Conservation (phyloP, 2,113 vertebrate genomes). For the Tragelaphus buxtoni region DNA sequence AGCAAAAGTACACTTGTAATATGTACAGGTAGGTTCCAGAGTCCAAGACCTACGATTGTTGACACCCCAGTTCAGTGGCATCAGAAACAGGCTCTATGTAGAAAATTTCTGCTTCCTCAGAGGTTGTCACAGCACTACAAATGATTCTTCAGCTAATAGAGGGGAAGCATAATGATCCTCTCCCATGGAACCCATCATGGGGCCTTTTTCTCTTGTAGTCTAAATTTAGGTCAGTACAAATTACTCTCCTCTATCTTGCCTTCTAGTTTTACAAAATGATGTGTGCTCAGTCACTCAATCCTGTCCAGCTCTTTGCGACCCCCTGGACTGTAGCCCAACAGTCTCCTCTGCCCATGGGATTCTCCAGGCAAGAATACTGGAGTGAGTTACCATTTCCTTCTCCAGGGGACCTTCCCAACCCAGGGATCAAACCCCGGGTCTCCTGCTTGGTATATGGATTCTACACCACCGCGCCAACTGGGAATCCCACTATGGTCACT, state of each 20-base stretch:
- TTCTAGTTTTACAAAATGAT: neutral
- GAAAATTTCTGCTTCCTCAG: neutral
- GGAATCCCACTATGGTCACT: neutral
- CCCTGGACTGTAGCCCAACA: neutral
- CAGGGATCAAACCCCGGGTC: neutral
- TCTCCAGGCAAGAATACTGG: neutral
- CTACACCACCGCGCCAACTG: accelerated
- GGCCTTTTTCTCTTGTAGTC: neutral
- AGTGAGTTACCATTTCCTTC: neutral
- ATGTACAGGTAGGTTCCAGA: neutral
- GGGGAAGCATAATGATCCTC: neutral
- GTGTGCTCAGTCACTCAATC: neutral
- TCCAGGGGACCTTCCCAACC: neutral
- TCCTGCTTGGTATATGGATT: neutral
- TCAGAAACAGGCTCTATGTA: accelerated
- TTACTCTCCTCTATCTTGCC: neutral
- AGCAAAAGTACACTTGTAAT: neutral
- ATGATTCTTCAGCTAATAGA: neutral
- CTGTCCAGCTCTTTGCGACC: neutral
- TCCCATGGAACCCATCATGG: neutral
- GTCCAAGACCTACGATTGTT: accelerated
- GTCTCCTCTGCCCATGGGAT: neutral
- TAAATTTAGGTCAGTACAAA: neutral
- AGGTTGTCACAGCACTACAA: neutral
- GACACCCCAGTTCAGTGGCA: neutral